phyloP scores from a whole-genome alignment of 2,888 invertebrate genomes.

The Silvanus unidentatus region DNA sequence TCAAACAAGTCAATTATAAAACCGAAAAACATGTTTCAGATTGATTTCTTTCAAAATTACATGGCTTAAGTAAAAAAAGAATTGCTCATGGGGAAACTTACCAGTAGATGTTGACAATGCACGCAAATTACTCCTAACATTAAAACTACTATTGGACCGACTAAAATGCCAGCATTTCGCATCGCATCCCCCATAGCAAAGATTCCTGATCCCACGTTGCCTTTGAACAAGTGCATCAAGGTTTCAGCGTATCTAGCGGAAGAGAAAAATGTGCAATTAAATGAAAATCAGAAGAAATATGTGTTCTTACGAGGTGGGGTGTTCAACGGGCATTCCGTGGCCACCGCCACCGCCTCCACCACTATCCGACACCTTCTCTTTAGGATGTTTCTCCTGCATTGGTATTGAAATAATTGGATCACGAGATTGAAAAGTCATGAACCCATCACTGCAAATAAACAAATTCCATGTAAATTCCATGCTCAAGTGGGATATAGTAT shows the following conservation, averaged over 20 bases:
- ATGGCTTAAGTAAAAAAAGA: too few species aligned
- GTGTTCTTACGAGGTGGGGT: constrained; percentile 61
- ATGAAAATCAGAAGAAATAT: constrained; percentile 1
- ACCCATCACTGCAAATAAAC: constrained; percentile 26
- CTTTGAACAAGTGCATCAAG: constrained; percentile 87
- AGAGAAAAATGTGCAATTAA: neutral
- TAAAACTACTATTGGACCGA: constrained; percentile 72
- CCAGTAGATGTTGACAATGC: constrained; percentile 88
- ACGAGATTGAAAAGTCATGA: constrained; percentile 50
- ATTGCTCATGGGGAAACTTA: too few species aligned
- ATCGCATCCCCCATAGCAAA: constrained; percentile 95
- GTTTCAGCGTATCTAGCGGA: constrained; percentile 73
- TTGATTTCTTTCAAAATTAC: too few species aligned
- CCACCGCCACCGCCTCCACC: constrained; percentile 37
- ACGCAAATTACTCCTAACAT: constrained; percentile 80
- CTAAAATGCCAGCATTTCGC: constrained; percentile 81
- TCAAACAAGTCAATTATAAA: too few species aligned
- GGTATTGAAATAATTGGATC: constrained; percentile 49
- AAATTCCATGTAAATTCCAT: too few species aligned
- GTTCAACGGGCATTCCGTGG: constrained; percentile 51
- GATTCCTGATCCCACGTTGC: constrained; percentile 93
- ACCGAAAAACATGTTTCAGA: too few species aligned
- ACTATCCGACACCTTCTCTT: constrained; percentile 33
- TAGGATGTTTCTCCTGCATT: constrained; percentile 27
- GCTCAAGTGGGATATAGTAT: neutral